These are phyloP conservation scores for Cinara cedri DNA, from an alignment of 2,888 invertebrate species.

Conservation along the genomic window DNA sequence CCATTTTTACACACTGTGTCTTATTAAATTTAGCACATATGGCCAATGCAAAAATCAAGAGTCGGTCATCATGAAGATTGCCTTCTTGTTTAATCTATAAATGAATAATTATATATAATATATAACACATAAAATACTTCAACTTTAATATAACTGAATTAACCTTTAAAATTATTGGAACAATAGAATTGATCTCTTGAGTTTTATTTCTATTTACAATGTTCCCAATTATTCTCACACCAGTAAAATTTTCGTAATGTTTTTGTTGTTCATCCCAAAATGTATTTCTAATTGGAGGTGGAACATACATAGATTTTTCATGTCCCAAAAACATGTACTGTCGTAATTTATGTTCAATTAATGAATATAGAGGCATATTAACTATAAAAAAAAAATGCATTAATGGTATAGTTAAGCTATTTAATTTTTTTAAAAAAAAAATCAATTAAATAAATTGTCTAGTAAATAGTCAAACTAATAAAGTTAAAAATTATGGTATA, in stretches of 20 bases:
- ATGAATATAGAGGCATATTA: slow-evolving; percentile 8
- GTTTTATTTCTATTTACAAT: slow-evolving; percentile 46
- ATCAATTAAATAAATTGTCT: no score
- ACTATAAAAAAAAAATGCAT: no score
- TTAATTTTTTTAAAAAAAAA: no score
- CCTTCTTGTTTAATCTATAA: slow-evolving; percentile 45
- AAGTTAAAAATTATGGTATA: no score
- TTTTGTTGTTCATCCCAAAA: neutral
- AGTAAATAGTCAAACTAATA: no score
- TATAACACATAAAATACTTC: neutral
- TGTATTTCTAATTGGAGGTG: slow-evolving; percentile 6
- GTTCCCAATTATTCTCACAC: slow-evolving; percentile 44
- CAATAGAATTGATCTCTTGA: slow-evolving; percentile 47
- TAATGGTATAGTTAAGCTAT: no score
- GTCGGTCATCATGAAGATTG: slow-evolving; percentile 34
- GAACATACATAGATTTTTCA: slow-evolving; percentile 40
- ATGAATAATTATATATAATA: neutral
- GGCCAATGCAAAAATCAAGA: slow-evolving; percentile 38
- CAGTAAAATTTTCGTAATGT: slow-evolving; percentile 14
- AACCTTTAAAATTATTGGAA: slow-evolving; percentile 48
- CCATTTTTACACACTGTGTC: slow-evolving; percentile 22
- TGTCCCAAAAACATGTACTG: slow-evolving; percentile 42
- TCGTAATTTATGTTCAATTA: slow-evolving; percentile 41
- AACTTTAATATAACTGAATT: neutral
- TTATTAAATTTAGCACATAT: slow-evolving; percentile 34